These are phyloP conservation scores for Imbricaverruca yamaguchii DNA, from an alignment of 2,888 invertebrate genomes.

Conservation along the genomic window DNA sequence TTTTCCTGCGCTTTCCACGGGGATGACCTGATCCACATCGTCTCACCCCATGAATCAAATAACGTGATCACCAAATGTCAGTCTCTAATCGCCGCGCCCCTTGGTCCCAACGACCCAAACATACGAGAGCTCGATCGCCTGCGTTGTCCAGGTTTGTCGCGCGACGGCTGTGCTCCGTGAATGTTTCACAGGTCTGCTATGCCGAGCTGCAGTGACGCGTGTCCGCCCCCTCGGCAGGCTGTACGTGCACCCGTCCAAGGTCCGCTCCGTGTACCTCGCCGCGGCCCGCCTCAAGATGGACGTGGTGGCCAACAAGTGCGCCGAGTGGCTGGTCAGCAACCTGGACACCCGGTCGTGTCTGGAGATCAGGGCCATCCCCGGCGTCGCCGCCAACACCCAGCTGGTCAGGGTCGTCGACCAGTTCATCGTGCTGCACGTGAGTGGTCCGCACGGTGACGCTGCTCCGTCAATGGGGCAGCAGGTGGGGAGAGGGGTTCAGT, in stretches of 20 bases:
- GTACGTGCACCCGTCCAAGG: conserved; percentile 49
- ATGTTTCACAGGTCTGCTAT: too few species aligned
- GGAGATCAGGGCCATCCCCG: conserved; percentile 50
- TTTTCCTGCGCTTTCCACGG: too few species aligned
- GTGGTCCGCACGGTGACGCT: not conserved
- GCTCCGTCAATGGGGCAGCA: too few species aligned
- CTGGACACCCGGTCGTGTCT: conserved; percentile 50
- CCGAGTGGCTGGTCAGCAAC: conserved; percentile 57
- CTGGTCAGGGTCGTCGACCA: conserved; percentile 59
- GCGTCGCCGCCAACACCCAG: conserved; percentile 46
- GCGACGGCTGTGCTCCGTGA: too few species aligned
- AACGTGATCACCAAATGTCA: too few species aligned
- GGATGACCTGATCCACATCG: too few species aligned
- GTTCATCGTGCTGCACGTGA: conserved; percentile 61
- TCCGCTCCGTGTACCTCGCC: conserved; percentile 70
- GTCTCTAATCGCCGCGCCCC: too few species aligned
- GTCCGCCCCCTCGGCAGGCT: conserved; percentile 41
- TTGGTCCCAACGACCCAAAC: too few species aligned
- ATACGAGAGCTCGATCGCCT: too few species aligned
- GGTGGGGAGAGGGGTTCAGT: too few species aligned
- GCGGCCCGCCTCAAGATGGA: conserved; percentile 70
- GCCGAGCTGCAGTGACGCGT: not conserved
- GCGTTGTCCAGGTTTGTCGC: too few species aligned
- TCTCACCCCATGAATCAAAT: too few species aligned
- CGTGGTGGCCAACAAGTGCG: conserved; percentile 62